Evolutionary conservation across 1,140 invertebrate genomes (phyloP).

Genomic region (Ceratina calcarata): DNA sequence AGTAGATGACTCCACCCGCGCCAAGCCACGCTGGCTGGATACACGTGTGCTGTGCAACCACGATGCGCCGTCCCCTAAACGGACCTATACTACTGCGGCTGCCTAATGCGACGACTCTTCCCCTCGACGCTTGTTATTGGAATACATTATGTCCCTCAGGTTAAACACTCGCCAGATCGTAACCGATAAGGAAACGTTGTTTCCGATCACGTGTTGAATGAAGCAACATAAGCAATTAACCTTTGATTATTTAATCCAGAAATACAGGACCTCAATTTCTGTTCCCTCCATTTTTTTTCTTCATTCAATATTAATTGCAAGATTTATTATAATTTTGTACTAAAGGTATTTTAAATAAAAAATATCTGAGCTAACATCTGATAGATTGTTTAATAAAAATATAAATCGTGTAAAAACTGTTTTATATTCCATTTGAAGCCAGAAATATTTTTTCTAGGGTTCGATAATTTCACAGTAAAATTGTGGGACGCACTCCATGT

Average conservation of each 20-base stretch:
- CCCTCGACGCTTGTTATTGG: background rate
- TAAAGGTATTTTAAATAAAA: too few species aligned
- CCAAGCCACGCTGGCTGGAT: background rate
- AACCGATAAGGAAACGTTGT: background rate
- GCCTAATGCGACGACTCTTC: background rate
- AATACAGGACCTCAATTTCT: too few species aligned
- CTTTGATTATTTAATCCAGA: too few species aligned
- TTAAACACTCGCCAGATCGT: background rate
- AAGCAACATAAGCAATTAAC: background rate
- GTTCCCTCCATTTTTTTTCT: too few species aligned
- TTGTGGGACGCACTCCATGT: background rate
- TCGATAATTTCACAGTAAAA: background rate
- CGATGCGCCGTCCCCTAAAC: background rate
- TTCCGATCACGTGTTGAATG: background rate
- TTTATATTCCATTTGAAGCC: too few species aligned
- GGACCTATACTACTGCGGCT: slow-evolving; percentile 16
- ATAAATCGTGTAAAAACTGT: too few species aligned
- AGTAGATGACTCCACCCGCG: slow-evolving; percentile 62
- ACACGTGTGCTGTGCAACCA: slow-evolving; percentile 11
- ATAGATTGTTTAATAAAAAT: too few species aligned
- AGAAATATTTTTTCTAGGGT: too few species aligned
- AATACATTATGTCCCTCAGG: background rate
- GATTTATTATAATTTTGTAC: too few species aligned
- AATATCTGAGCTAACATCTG: too few species aligned
- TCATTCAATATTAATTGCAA: too few species aligned